Percentiles rank a stretch among this genome's conserved stretches.
phyloP scores from a whole-genome alignment of 92 coral and sea anemone species.

The Micromussa lordhowensis region DNA sequence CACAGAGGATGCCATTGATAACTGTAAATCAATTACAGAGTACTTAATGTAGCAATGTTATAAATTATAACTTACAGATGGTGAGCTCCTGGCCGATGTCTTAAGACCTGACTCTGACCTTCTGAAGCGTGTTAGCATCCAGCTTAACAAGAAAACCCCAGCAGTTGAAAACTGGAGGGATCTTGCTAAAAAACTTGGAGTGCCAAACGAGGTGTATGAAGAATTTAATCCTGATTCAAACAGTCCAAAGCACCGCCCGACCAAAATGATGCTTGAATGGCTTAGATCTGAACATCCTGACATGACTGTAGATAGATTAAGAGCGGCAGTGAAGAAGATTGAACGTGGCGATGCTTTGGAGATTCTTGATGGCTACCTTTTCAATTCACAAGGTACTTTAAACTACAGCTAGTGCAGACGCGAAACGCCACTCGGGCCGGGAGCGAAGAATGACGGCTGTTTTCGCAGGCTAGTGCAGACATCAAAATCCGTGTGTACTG shows the following conservation, averaged over 20 bases:
- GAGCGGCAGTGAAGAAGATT: slow-evolving; percentile 26
- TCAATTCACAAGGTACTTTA: neutral
- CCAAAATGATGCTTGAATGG: slow-evolving; percentile 45
- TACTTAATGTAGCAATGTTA: neutral
- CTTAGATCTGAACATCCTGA: slow-evolving; percentile 13
- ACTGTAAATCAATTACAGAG: no score
- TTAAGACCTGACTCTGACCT: slow-evolving; percentile 34
- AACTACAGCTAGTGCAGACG: neutral
- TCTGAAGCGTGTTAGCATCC: slow-evolving; percentile 15
- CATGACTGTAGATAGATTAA: slow-evolving; percentile 29
- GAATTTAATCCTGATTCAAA: slow-evolving; percentile 39
- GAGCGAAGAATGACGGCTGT: no score
- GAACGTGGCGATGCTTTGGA: slow-evolving; percentile 44
- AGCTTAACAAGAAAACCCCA: slow-evolving; percentile 45
- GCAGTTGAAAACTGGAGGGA: slow-evolving; percentile 47
- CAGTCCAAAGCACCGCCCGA: slow-evolving; percentile 26
- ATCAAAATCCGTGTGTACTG: no score
- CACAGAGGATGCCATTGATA: no score
- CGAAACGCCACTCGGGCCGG: no score
- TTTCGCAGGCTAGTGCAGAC: neutral
- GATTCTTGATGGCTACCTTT: slow-evolving; percentile 16
- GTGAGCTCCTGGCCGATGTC: slow-evolving; percentile 25
- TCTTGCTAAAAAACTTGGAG: slow-evolving; percentile 37
- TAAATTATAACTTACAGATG: slow-evolving; percentile 16
- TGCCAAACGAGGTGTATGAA: slow-evolving; percentile 36